A percentile compares a stretch with the other conserved stretches of the same genome.
Evolutionary conservation across 2,888 invertebrate species (phyloP).

Genomic region (Drosophila aldrichi): DNA sequence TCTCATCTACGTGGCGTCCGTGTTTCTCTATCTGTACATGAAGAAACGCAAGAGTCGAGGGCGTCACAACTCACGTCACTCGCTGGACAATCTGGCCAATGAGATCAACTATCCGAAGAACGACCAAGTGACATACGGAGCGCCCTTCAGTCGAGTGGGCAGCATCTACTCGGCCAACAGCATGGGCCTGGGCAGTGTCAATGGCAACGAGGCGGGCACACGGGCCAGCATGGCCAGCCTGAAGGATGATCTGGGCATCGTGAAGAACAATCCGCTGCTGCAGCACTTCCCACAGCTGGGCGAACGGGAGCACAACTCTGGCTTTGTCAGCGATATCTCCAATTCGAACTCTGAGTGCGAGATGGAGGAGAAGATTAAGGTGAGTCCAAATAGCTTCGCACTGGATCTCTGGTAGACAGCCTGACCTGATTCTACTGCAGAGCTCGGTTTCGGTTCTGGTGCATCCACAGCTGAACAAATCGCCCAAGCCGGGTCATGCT

Average conservation of each 20-base stretch:
- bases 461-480: constrained; percentile 86
- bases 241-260: constrained; percentile 89
- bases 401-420: constrained; percentile 4
- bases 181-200: constrained; percentile 66
- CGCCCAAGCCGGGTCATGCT: constrained; percentile 63
- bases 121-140: constrained; percentile 85
- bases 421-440: constrained; percentile 81
- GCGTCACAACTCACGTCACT: constrained; percentile 80
- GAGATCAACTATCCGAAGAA: constrained; percentile 86
- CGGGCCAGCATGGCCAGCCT: constrained; percentile 82
- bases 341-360: constrained; percentile 90
- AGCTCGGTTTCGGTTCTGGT: constrained; percentile 91
- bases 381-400: constrained; percentile 12
- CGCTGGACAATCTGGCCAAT: constrained; percentile 82
- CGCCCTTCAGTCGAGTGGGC: constrained; percentile 83
- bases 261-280: constrained; percentile 92
- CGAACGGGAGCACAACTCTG: constrained; percentile 86
- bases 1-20: constrained; percentile 93
- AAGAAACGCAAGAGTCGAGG: constrained; percentile 87
- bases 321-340: constrained; percentile 87
- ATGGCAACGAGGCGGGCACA: constrained; percentile 73
- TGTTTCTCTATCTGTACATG: constrained; percentile 92
- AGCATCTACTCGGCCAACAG: constrained; percentile 83
- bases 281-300: constrained; percentile 88
- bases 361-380: constrained; percentile 79